Conservation (phyloP, 2,113 vertebrate species). For the Oryzias curvinotus region DNA sequence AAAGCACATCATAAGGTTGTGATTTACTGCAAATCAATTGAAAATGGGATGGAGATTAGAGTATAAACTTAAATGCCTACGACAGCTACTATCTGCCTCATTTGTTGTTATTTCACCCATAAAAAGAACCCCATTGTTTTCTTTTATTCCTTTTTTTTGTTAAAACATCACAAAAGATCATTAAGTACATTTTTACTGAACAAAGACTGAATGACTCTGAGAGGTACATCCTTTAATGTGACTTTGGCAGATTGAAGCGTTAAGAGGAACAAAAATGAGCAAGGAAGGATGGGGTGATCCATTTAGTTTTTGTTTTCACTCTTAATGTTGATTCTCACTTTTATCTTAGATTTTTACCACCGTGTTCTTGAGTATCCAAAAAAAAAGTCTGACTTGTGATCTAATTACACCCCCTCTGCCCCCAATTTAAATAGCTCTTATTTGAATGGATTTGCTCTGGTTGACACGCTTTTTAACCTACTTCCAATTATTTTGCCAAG, state of each 20-base stretch:
- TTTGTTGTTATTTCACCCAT: too few relatives aligned
- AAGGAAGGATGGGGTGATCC: too few relatives aligned
- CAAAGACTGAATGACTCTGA: too few relatives aligned
- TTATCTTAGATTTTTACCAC: neutral
- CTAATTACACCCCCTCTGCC: slow-evolving; percentile 5
- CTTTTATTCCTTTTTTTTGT: too few relatives aligned
- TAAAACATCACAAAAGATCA: too few relatives aligned
- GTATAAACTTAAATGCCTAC: neutral
- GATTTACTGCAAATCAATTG: neutral
- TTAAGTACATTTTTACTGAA: too few relatives aligned
- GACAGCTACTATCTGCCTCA: neutral
- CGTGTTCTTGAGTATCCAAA: neutral
- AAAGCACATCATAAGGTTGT: neutral
- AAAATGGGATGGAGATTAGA: neutral
- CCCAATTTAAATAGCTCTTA: slow-evolving; percentile 7
- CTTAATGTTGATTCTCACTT: too few relatives aligned
- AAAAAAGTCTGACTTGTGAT: neutral
- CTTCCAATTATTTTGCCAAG: slow-evolving; percentile 36
- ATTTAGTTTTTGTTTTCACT: too few relatives aligned
- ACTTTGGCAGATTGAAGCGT: too few relatives aligned
- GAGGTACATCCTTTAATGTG: too few relatives aligned
- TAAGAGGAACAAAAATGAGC: too few relatives aligned
- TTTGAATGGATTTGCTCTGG: slow-evolving; percentile 32
- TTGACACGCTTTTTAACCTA: slow-evolving; percentile 35
- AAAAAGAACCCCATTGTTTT: too few relatives aligned